Percentiles rank a stretch among this genome's conserved stretches.
These are phyloP conservation scores for Idaea dimidiata DNA, from an alignment of 2,888 invertebrate species.

Conservation along the genomic window DNA sequence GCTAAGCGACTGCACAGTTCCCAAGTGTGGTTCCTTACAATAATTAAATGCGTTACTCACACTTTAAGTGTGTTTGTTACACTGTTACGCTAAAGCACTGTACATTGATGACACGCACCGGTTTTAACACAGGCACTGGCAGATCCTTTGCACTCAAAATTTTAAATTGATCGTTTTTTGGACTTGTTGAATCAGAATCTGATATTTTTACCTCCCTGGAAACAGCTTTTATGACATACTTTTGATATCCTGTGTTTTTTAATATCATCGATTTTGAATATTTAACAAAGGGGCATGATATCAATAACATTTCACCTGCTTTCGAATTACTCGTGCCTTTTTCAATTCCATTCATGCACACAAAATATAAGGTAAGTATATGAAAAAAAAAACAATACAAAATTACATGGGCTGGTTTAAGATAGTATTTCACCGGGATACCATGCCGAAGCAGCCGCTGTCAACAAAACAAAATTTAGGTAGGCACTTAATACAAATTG, in stretches of 20 bases:
- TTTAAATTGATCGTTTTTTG: neutral
- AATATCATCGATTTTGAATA: neutral
- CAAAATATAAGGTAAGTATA: neutral
- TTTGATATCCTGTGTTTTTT: neutral
- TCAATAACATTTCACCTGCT: neutral
- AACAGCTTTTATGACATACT: neutral
- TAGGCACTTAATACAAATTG: too few species aligned
- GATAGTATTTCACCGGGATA: too few species aligned
- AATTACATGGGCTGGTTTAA: neutral
- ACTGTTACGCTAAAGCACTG: slow-evolving; percentile 1
- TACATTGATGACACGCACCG: neutral
- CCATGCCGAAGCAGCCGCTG: too few species aligned
- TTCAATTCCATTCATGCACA: neutral
- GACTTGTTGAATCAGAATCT: neutral
- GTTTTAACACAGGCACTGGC: slow-evolving; percentile 4
- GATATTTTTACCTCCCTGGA: neutral
- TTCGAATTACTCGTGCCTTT: neutral
- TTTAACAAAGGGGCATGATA: neutral
- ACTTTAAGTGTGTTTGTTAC: neutral
- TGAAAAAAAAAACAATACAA: neutral
- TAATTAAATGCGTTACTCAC: neutral
- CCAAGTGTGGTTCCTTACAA: neutral
- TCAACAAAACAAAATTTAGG: too few species aligned
- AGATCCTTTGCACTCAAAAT: slow-evolving; percentile 3
- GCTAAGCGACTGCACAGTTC: neutral